Conservation (phyloP, 2,888 invertebrate species). For the Tuta absoluta region DNA sequence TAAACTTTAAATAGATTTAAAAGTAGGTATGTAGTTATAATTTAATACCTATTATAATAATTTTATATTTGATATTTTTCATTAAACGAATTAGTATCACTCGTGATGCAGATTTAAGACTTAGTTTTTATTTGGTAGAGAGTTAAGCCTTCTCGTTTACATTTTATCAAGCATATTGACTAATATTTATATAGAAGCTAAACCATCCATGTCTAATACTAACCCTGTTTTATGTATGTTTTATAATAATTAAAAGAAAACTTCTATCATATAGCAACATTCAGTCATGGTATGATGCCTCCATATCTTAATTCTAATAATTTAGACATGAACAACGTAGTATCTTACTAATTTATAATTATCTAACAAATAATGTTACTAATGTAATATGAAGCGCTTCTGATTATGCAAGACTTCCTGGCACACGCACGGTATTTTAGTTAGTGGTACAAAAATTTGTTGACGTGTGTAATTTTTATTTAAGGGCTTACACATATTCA, state of each 20-base stretch:
- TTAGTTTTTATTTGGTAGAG: too few species aligned
- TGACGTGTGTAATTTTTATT: not conserved
- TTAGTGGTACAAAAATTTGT: not conserved
- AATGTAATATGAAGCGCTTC: not conserved
- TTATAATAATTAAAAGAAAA: not conserved
- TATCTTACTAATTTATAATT: conserved; percentile 15
- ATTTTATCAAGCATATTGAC: too few species aligned
- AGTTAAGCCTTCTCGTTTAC: too few species aligned
- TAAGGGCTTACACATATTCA: too few species aligned
- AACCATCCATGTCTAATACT: not conserved
- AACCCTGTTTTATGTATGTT: too few species aligned
- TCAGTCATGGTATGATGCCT: conserved; percentile 12
- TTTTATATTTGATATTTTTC: too few species aligned
- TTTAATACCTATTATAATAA: too few species aligned
- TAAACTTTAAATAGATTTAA: too few species aligned
- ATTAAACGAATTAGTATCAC: too few species aligned
- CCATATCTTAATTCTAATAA: conserved; percentile 2
- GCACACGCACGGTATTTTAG: not conserved
- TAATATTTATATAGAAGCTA: too few species aligned
- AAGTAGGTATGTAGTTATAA: too few species aligned
- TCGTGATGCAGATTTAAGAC: too few species aligned
- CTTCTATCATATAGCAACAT: not conserved
- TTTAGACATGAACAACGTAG: conserved; percentile 4
- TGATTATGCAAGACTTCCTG: not conserved
- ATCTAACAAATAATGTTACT: conserved; percentile 6